These are phyloP conservation scores for Pocillopora verrucosa DNA, from an alignment of 64 coral and sea anemone genomes.

Conservation along the genomic window DNA sequence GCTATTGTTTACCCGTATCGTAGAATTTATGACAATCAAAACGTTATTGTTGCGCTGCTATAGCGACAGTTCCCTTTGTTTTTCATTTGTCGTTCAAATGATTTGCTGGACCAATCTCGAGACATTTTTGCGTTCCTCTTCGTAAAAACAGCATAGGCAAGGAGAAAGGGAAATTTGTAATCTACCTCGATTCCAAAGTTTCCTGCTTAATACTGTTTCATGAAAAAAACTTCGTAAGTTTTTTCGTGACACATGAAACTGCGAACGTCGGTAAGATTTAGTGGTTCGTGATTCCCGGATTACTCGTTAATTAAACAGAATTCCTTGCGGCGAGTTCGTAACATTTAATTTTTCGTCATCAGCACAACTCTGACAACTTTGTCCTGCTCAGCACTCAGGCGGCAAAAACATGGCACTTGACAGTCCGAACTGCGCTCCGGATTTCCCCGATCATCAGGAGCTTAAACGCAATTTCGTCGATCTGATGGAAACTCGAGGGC, in stretches of 20 bases:
- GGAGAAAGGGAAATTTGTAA: neutral
- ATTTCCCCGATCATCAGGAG: conserved; percentile 17
- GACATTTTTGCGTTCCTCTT: conserved; percentile 5
- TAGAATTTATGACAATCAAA: neutral
- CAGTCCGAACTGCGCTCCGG: conserved; percentile 11
- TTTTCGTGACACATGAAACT: neutral
- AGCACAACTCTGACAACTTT: neutral
- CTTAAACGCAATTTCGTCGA: conserved; percentile 26
- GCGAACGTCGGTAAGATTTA: neutral
- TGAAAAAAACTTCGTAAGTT: neutral
- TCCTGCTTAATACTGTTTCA: neutral
- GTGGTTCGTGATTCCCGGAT: neutral
- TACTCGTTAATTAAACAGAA: neutral
- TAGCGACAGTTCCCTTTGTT: conserved; percentile 63
- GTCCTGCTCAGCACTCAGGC: too few relatives aligned
- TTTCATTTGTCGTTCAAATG: neutral
- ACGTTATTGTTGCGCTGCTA: conserved; percentile 24
- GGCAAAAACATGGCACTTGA: neutral
- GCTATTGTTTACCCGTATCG: neutral
- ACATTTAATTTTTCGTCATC: neutral
- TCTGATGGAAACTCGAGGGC: conserved; percentile 47
- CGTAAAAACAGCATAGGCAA: neutral
- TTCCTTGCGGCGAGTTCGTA: neutral
- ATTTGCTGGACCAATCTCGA: neutral
- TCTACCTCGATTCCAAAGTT: neutral